Evolutionary conservation across 2,797 vertebrate genomes (phyloP), one percentile per base, ranked within the genome.

Genomic region (Xiphorhynchus erythropygius): DNA sequence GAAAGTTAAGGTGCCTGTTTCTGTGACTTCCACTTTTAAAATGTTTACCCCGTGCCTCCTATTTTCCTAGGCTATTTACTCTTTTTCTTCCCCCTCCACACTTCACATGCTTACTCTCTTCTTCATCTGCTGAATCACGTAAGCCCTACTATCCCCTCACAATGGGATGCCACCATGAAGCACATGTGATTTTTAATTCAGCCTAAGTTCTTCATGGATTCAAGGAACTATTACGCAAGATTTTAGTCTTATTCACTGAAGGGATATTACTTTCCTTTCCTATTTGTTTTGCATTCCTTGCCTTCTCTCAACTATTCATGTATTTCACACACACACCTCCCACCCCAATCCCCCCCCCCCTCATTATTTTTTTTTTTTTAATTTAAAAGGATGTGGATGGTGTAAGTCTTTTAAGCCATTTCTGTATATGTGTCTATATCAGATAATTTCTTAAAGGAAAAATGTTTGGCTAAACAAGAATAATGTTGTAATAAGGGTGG

Each of bases 401-500:
- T 89, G 32, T 46, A 93, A 52, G 16, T 53, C 7, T 93, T 96
- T 93, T 68, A n/a, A 52, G 69, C 19, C 33, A 96, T 96, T 95
- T 88, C 44, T 55, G 35, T 77, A 69, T 80, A 82, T 91, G 42
- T 30, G 89, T 85, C 65, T 90, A 75, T 94, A 86, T 55, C 95
- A 97, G 91, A 87, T 49, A 50, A 76, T 91, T 96, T 96, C 59
- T 94, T 85, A 62, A 93, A 89, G 52, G 47, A 89, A 90, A 95
- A 96, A 82, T 73, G 39, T 96, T 97, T 94, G 90, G 83, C 82
- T 92, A 93, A 96, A 94, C 76, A 94, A 96, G 83, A 93, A 92
- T 87, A 89, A 95, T 97, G 94, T 96, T 94, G 83, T 96, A 97
- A 97, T 96, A 95, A 96, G 95, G 94, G 96, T 93, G 91, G 87